Base-by-base conservation (phyloP, 1,140 invertebrate species). In the Bombus vancouverensis region DNA sequence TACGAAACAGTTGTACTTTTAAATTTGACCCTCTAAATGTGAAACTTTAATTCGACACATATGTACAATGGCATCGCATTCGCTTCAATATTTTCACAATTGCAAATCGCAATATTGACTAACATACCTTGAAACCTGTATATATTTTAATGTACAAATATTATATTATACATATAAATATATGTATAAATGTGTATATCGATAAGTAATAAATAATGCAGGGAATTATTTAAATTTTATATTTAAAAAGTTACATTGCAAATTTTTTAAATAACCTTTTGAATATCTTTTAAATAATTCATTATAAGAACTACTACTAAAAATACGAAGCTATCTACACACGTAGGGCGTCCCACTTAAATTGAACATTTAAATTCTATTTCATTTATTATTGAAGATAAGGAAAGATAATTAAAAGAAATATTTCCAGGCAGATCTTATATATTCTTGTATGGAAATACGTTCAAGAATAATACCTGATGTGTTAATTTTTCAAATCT, bases 1-100 rank as follows among this genome's bases (percentile, higher is more conserved):
- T 34, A 39, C 53, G 37, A 77, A 77, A 77, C 75, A 77, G 22
- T 25, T 62, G 25, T 62, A 59, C 53, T 77, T 62, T 77, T 77
- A 39, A 77, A 62, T 77, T 77, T 32, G 34, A 62, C 62, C 13
- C 57, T 62, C 59, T 42, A 62, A 77, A 77, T 62, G 37, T 22
- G 75, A 77, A 62, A 62, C 75, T 77, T 77, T 59, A 77, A 39
- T 77, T 77, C 28, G 32, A 39, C 4, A 28, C 15, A 28, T n/a
- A 28, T 77, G 47, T 22, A 53, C 44, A 53, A 34, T 75, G 73
- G 44, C n/a, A 22, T 74, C 18, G 44, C 44, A 28, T 76, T 76
- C 47, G 18, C 34, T 57, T 37, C 37, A 59, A 22, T 57, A 53
- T 34, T 73, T 73, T 73, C 59, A 18, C 32, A n/a, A 76, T 76